Base-by-base conservation (phyloP, 2,113 vertebrate genomes). In the Strix uralensis region DNA sequence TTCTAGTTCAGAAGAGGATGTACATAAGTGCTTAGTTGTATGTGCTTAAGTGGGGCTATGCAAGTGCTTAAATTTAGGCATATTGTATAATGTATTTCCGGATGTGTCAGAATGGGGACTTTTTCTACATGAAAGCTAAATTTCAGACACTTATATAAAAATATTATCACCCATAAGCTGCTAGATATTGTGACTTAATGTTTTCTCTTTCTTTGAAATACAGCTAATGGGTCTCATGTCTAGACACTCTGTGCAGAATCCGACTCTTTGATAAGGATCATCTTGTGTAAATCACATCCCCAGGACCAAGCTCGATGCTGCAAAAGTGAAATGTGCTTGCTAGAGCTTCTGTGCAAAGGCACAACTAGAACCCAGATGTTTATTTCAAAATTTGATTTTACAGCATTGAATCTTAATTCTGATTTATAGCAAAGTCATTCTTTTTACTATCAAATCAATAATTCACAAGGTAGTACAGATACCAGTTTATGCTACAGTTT, bases 131-230 rank as follows among this genome's bases (percentile, higher is more conserved):
- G 0, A n/a, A 87, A 92, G 29, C 46, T 65, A 57, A 25, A 81
- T 65, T 91, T 93, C 49, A 69, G 73, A 54, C 25, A 65, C 22
- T 38, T 63, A 36, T 2, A 83, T 34, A 81, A 78, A 94, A 91
- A 75, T 54, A 70, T 86, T 85, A 57, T 46, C 22, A 38, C 20
- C 40, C 30, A 11, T 75, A 86, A 87, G 25, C 42, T 65, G 27
- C 49, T 81, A 36, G 69, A 72, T 81, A 85, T 25, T 81, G 66
- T 1, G 2, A 74, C 12, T 72, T 81, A 81, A 69, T 59, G 7
- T 47, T 86, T 93, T 62, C 25, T 83, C 44, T 72, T 83, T 82
- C 62, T 91, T 70, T 84, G 61, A 93, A 91, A 91, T 54, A 49
- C 57, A 84, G 51, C 13, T 61, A 71, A 79, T 38, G 36, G 16